phyloP scores from a whole-genome alignment of 2,797 vertebrate genomes.

The Aotus griseimembra region DNA sequence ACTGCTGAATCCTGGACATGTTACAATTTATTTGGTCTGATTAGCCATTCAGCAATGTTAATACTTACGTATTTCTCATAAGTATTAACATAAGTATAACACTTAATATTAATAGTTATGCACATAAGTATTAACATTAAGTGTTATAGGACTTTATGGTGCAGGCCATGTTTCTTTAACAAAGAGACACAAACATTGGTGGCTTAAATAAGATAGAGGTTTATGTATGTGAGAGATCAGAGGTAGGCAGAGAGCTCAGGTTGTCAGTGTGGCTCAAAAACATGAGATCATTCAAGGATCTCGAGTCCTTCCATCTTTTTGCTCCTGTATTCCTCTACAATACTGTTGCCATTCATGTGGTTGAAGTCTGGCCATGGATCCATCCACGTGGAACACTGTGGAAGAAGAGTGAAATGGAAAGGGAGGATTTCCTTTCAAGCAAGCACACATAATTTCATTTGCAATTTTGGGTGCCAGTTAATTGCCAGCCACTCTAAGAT shows the following conservation, averaged over 20 bases:
- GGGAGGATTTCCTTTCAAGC: background rate
- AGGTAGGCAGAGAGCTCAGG: background rate
- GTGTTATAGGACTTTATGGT: background rate
- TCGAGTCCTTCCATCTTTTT: background rate
- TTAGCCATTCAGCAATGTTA: background rate
- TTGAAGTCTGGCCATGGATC: background rate
- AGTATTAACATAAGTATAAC: background rate
- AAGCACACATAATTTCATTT: background rate
- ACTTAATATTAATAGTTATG: too few species aligned
- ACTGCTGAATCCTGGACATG: background rate
- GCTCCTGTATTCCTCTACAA: background rate
- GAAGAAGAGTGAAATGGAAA: background rate
- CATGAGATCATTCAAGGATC: background rate
- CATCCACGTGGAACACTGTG: background rate
- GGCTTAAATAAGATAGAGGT: background rate
- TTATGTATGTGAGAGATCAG: background rate
- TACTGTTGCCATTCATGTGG: background rate
- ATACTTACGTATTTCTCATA: too few species aligned
- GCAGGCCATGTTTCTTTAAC: background rate
- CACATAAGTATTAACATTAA: background rate
- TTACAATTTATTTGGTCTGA: background rate
- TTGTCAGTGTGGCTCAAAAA: background rate
- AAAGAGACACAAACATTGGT: background rate
- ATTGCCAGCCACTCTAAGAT: background rate
- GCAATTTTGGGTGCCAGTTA: background rate